These are phyloP conservation scores for Glareola pratincola DNA, from an alignment of 2,113 vertebrate species.

Conservation along the genomic window DNA sequence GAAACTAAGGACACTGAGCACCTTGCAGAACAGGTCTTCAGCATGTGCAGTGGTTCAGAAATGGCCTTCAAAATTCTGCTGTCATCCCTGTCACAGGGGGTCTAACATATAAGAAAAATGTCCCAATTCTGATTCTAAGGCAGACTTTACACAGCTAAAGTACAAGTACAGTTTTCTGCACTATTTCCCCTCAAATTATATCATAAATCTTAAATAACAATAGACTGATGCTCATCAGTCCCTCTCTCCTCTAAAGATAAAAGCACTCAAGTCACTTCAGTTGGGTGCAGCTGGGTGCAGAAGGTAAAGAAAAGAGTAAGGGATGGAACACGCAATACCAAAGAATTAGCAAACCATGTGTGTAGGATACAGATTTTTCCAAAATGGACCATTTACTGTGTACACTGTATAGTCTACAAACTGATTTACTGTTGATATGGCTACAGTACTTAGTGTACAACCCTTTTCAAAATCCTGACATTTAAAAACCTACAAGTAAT, in stretches of 20 bases:
- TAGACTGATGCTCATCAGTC: background rate
- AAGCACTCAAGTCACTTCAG: background rate
- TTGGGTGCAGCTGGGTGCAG: background rate
- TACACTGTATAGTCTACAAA: background rate
- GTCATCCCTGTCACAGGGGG: background rate
- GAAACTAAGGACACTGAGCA: background rate
- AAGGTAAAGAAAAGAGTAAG: background rate
- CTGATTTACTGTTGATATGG: background rate
- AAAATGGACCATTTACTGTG: background rate
- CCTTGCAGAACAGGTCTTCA: background rate
- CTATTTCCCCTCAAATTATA: constrained; percentile 36
- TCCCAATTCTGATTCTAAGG: background rate
- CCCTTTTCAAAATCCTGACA: background rate
- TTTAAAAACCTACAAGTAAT: background rate
- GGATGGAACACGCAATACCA: background rate
- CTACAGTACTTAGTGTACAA: background rate
- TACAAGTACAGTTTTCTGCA: background rate
- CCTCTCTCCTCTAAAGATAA: background rate
- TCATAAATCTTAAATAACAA: constrained; percentile 19
- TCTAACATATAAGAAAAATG: background rate
- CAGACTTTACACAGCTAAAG: background rate
- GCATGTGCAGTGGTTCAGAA: background rate
- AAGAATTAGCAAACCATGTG: background rate
- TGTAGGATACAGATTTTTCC: background rate
- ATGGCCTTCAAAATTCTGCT: background rate